A percentile compares a stretch with the other conserved stretches of the same genome.
These are phyloP conservation scores for Eonycteris spelaea DNA, from an alignment of 2,113 vertebrate species.

Conservation along the genomic window DNA sequence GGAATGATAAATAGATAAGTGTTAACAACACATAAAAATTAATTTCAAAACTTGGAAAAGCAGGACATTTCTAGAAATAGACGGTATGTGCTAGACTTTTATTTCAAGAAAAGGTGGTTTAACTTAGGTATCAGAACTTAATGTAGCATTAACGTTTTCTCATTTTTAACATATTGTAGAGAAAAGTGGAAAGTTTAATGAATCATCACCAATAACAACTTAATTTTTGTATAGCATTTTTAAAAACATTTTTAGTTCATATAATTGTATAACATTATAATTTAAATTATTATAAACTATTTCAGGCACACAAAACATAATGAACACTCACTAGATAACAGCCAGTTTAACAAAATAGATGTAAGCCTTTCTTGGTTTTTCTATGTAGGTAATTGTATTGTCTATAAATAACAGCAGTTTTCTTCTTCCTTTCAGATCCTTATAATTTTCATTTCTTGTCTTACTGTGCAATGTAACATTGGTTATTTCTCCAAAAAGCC, in stretches of 20 bases:
- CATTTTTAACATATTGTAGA: not conserved
- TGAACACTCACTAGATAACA: not conserved
- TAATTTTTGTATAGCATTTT: not conserved
- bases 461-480: not conserved
- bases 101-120: slow-evolving; percentile 12
- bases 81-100: not conserved
- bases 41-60: slow-evolving; percentile 46
- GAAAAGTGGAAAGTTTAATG: slow-evolving; percentile 8
- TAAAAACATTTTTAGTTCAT: not conserved
- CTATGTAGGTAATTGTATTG: not conserved
- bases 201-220: slow-evolving; percentile 24
- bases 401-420: not conserved
- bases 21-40: slow-evolving; percentile 11
- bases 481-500: slow-evolving; percentile 7
- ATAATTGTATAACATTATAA: slow-evolving; percentile 7
- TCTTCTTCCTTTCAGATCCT: not conserved
- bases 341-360: not conserved
- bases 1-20: not conserved
- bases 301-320: not conserved
- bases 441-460: not conserved
- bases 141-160: slow-evolving; percentile 25
- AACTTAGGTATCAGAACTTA: not conserved
- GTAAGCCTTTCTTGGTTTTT: not conserved
- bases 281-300: slow-evolving; percentile 16
- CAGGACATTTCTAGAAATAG: slow-evolving; percentile 41